phyloP scores from a whole-genome alignment of 2,113 vertebrate genomes.

The Ochotona curzoniae region DNA sequence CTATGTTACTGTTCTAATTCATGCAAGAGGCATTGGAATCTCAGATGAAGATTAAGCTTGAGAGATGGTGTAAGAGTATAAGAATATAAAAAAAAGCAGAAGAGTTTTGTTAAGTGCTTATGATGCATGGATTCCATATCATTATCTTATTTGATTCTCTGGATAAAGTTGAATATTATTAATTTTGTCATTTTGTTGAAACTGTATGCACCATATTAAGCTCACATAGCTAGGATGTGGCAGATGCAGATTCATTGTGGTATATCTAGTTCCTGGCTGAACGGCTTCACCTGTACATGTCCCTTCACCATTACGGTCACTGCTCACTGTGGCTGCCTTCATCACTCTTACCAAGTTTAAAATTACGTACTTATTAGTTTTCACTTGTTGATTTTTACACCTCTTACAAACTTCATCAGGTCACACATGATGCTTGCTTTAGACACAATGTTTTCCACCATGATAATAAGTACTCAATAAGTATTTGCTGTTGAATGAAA shows the following conservation, averaged over 20 bases:
- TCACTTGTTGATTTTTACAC: neutral
- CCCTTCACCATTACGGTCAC: neutral
- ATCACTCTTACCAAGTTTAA: conserved; percentile 17
- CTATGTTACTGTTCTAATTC: neutral
- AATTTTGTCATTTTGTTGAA: conserved; percentile 7
- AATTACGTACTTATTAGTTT: neutral
- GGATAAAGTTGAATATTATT: neutral
- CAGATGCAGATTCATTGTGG: neutral
- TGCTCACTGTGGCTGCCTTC: neutral
- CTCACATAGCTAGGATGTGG: neutral
- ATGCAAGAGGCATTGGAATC: neutral
- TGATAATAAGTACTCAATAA: neutral
- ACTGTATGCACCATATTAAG: neutral
- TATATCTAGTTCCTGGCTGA: neutral
- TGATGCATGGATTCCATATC: neutral
- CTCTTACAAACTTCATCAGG: neutral
- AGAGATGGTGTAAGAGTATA: neutral
- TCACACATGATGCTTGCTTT: neutral
- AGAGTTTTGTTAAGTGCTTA: neutral
- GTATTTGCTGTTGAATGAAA: neutral
- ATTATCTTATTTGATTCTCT: neutral
- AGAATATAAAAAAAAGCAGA: neutral
- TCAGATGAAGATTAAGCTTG: neutral
- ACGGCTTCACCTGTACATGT: neutral
- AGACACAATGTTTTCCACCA: neutral